Evolutionary conservation across 2,113 vertebrate genomes (phyloP), one percentile per base, ranked within the genome.

Genomic region (Chelonoidis abingdonii): DNA sequence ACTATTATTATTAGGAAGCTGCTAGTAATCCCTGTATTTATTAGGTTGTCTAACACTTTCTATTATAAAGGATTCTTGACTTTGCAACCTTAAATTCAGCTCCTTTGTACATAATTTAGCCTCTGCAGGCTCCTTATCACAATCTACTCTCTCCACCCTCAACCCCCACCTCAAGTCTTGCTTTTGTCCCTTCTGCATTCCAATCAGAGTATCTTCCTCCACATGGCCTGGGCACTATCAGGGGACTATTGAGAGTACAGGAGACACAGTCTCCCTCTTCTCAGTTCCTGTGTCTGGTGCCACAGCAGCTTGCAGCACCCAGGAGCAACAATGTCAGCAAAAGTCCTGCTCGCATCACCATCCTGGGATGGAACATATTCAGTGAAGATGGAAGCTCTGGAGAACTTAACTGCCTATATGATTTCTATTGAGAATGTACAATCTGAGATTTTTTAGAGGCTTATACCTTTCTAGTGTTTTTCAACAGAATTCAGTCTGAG

Each of bases 151-250:
- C 13, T 80, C 6, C 6, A 14, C 11, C 84, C 16, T 4, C 11
- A 29, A 35, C 9, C 13, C 25, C 0, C 1, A 0, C 6, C 56
- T 47, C 35, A 38, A 17, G 31, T 7, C 5, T 78, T 24, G 1
- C 79, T 21, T 79, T 90, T 35, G 41, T 1, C 57, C 24, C 41
- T 41, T 62, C 11, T 81, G 1, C 76, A 2, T 89, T 90, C 87
- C n/a, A 86, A 62, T 84, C 12, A 57, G 31, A 24, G 47, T 22
- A 49, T 5, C 22, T 80, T 84, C n/a, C 69, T 80, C 8, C 4
- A 7, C 5, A 13, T 21, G 53, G 82, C 19, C 47, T 76, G 14
- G 29, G 56, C 24, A 82, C 80, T 76, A 83, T 41, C 38, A 59
- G 4, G 19, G 44, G 10, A 47, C 54, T 21, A 59, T 41, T 57